phyloP scores from a whole-genome alignment of 2,888 invertebrate species.

The Tipula confusa region DNA sequence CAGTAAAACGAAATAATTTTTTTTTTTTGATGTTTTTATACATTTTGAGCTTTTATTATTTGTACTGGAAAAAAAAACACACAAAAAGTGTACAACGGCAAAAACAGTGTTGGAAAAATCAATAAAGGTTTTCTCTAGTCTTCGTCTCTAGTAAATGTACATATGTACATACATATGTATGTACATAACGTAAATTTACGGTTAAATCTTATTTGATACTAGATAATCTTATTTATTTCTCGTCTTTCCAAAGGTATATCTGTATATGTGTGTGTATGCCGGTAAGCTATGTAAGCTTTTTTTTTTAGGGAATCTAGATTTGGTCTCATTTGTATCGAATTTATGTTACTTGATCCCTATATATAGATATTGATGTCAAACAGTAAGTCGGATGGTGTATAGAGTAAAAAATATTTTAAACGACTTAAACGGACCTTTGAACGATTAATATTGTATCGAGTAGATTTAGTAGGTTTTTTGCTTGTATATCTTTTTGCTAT shows the following conservation, averaged over 20 bases:
- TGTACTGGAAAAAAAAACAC: background rate
- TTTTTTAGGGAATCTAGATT: background rate
- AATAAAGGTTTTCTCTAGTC: constrained; percentile 20
- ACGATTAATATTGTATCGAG: too few species aligned
- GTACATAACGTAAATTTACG: constrained; percentile 20
- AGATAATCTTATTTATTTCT: background rate
- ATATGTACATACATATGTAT: background rate
- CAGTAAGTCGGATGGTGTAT: background rate
- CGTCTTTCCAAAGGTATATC: background rate
- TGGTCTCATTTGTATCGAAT: background rate
- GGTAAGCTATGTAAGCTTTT: background rate
- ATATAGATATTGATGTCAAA: background rate
- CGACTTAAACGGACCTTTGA: background rate
- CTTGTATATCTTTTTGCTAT: too few species aligned
- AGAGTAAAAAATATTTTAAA: too few species aligned
- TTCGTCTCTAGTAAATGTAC: background rate
- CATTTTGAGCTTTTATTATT: background rate
- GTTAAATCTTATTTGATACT: constrained; percentile 3
- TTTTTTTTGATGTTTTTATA: background rate
- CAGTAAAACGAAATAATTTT: background rate
- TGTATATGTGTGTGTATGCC: too few species aligned
- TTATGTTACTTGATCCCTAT: background rate
- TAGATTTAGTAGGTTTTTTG: background rate
- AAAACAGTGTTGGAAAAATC: background rate
- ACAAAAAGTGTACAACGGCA: background rate